These are phyloP conservation scores for Hippocampus mohnikei DNA, from an alignment of 2,113 vertebrate species.

Conservation along the genomic window DNA sequence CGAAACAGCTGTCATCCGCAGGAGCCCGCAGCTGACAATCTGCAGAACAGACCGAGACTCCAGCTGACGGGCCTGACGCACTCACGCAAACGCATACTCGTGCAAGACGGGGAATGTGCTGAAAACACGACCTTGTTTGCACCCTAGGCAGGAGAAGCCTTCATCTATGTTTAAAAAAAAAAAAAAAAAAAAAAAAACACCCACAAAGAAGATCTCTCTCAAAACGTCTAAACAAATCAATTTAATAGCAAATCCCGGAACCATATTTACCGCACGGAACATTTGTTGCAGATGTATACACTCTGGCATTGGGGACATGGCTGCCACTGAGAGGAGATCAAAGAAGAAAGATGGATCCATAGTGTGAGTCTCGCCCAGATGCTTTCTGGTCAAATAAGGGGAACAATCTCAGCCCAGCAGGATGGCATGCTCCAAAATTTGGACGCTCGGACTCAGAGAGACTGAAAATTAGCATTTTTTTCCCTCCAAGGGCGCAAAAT, in stretches of 20 bases:
- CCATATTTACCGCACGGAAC: too few species aligned
- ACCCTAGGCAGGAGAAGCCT: constrained; percentile 40
- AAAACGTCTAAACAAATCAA: too few species aligned
- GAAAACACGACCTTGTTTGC: constrained; percentile 17
- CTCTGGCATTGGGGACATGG: constrained; percentile 7
- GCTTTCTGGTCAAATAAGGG: constrained; percentile 52
- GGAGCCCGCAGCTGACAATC: constrained; percentile 59
- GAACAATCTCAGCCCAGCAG: constrained; percentile 25
- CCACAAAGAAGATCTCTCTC: too few species aligned
- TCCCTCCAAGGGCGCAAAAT: constrained; percentile 36
- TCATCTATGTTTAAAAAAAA: too few species aligned
- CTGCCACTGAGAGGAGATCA: constrained; percentile 23
- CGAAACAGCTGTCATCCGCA: constrained; percentile 62
- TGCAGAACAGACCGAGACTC: constrained; percentile 51
- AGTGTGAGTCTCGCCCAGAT: constrained; percentile 65
- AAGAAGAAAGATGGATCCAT: constrained; percentile 42
- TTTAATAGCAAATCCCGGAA: too few species aligned
- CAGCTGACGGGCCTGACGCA: constrained; percentile 54
- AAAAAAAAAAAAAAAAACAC: too few species aligned
- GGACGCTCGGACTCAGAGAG: constrained; percentile 34
- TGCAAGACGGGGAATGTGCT: constrained; percentile 8
- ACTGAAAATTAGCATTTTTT: background rate
- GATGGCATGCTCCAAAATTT: constrained; percentile 41
- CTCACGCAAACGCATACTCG: constrained; percentile 10
- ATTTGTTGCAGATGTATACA: too few species aligned